Base-by-base conservation (phyloP, 2,797 vertebrate genomes). In the Okamejei kenojei region DNA sequence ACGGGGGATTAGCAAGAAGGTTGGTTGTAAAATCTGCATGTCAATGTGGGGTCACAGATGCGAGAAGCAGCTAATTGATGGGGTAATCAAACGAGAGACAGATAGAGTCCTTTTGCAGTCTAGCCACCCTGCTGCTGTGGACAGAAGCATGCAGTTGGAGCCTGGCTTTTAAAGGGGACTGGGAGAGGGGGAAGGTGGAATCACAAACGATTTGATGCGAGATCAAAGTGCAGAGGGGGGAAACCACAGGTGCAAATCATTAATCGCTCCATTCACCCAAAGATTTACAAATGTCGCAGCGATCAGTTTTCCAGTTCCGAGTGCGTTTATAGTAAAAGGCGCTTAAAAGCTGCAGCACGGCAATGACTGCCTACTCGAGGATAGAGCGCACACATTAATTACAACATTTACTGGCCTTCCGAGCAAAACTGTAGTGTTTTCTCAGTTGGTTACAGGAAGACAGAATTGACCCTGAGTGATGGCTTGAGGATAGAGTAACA, bases 191-290 rank as follows among this genome's bases (percentile, higher is more conserved):
- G 94, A 93, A 93, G 94, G 94, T 94, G 94, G 95, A 93, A 93
- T 95, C 95, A 94, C 94, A 95, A 94, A 95, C 95, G 93, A 94
- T 95, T 93, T 93, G 94, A 94, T 95, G 94, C 94, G 95, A 94
- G 95, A 96, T 95, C 95, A 96, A 95, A 95, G 95, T 93, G 93
- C 94, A 94, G 8, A 71, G 93, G 93, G 93, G 94, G 95, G 71
- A 95, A 94, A 94, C 65, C 91, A 94, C 96, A 96, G 94, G 95
- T 96, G 95, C 93, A 93, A 76, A 86, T 90, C 13, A 95, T 96
- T 95, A 95, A 96, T 96, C 96, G 96, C 94, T 94, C 93, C 90
- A 95, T 94, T 95, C 93, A 94, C 94, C 95, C 95, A 95, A 21
- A 45, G 90, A 92, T 38, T 92, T 76, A 17, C 68, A 92, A 2